phyloP scores from a whole-genome alignment of 2,797 vertebrate species.

The Thalassophryne amazonica region DNA sequence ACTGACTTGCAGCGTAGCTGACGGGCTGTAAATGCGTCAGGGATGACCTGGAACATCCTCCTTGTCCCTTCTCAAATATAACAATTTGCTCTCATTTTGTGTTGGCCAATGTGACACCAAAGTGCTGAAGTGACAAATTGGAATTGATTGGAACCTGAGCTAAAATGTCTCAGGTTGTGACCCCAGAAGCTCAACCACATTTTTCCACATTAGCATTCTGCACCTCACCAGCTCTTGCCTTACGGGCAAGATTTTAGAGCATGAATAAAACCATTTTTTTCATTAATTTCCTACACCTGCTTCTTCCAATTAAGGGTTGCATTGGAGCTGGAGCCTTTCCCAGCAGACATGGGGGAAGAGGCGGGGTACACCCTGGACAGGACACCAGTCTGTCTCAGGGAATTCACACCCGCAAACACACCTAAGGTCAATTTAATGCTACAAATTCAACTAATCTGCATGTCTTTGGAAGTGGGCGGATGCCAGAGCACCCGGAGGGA shows the following conservation, averaged over 20 bases:
- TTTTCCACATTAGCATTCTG: constrained; percentile 66
- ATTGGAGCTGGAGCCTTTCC: too few species aligned
- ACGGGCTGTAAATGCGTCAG: constrained; percentile 49
- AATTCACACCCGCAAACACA: too few species aligned
- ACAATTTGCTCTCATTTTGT: constrained; percentile 60
- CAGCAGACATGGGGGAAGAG: too few species aligned
- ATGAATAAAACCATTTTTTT: constrained; percentile 52
- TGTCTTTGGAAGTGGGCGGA: too few species aligned
- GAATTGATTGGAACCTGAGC: constrained; percentile 73
- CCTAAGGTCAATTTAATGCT: too few species aligned
- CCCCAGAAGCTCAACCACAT: constrained; percentile 62
- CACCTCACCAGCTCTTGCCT: constrained; percentile 26
- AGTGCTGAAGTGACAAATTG: constrained; percentile 71
- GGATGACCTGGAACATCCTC: constrained; percentile 52
- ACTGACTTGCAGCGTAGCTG: constrained; percentile 24
- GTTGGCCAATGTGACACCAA: constrained; percentile 56
- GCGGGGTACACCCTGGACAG: too few species aligned
- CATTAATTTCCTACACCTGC: too few species aligned
- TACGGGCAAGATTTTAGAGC: constrained; percentile 45
- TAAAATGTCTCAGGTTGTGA: constrained; percentile 68
- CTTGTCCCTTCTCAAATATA: constrained; percentile 38
- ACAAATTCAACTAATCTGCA: too few species aligned
- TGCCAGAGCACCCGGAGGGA: too few species aligned
- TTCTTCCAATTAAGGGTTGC: too few species aligned
- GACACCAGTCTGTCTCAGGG: too few species aligned